phyloP scores from a whole-genome alignment of 1,140 invertebrate genomes.

The Berghia stephanieae region DNA sequence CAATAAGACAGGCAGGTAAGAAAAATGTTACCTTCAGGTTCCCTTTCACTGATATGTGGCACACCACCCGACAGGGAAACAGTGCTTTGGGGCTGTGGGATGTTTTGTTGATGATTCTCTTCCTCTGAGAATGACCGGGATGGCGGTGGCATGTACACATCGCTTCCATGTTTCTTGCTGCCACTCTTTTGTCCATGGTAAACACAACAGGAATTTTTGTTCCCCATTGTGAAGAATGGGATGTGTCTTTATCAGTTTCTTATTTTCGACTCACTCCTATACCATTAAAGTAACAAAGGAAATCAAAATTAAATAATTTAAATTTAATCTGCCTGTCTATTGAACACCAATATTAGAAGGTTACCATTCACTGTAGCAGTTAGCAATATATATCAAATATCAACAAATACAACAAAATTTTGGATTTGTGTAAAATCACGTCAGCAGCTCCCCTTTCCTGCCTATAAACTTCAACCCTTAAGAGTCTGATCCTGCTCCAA shows the following conservation, averaged over 20 bases:
- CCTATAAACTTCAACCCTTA: too few species aligned
- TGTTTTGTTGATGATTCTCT: slow-evolving; percentile 13
- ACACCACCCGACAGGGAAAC: slow-evolving; percentile 72
- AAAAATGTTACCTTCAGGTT: slow-evolving; percentile 79
- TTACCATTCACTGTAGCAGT: not conserved
- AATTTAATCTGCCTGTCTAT: not conserved
- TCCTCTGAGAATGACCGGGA: not conserved
- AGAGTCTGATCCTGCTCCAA: too few species aligned
- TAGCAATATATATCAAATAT: not conserved
- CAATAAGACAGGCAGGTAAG: too few species aligned
- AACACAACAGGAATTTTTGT: slow-evolving; percentile 67
- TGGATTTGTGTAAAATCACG: too few species aligned
- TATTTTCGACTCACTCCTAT: not conserved
- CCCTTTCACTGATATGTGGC: slow-evolving; percentile 97
- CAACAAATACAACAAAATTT: not conserved
- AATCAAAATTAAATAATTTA: not conserved
- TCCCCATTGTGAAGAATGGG: slow-evolving; percentile 61
- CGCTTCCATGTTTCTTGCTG: slow-evolving; percentile 43
- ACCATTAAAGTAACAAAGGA: not conserved
- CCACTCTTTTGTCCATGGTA: slow-evolving; percentile 57
- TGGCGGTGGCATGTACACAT: slow-evolving; percentile 61
- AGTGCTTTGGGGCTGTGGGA: slow-evolving; percentile 71
- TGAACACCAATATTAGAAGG: not conserved
- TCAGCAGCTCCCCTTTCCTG: too few species aligned
- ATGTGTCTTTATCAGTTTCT: not conserved